Base-by-base conservation (phyloP, 1,140 invertebrate genomes). In the Rhynchophorus ferrugineus region DNA sequence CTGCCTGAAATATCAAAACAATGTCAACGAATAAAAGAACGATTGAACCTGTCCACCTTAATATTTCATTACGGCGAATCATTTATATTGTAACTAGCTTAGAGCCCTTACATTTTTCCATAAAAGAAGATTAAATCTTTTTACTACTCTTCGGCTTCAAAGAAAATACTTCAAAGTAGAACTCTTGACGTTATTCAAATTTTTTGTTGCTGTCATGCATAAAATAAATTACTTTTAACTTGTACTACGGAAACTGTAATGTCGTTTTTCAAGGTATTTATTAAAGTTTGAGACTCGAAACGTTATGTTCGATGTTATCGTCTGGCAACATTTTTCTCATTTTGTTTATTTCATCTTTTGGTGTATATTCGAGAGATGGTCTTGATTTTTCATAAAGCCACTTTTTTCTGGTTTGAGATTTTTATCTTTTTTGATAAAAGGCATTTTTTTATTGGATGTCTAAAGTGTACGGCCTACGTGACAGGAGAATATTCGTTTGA, bases 121-220 rank as follows among this genome's bases (percentile, higher is more conserved):
- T 50, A 56, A 56, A 46, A 35, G 42, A 48, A 57, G 44, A 57
- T 53, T 53, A 49, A 49, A 54, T 57, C 46, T 54, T 45, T 55
- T 54, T 43, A 29, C 34, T 44, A 36, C 37, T 50, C 24, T 38
- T 34, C n/a, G 14, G 41, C 41, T 24, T 57, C 50, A 57, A 57
- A 49, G 50, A 34, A 36, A 52, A 42, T 48, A 57, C 56, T 41
- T 57, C 50, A 57, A 54, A 57, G 50, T 54, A 33, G 19, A 51
- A 44, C 44, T 47, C 14, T 47, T 21, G 37, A 47, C 51, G 35
- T 54, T 54, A 54, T 54, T 47, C 51, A 48, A 54, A 54, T 47
- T 41, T 54, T 54, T 43, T 34, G 49, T 50, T 47, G 51, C 44
- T 54, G 51, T 54, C 51, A 54, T 54, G 51, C 51, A 54, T 48